Evolutionary conservation across 2,113 vertebrate genomes (phyloP).

Genomic region (Thinocorus orbignyianus): DNA sequence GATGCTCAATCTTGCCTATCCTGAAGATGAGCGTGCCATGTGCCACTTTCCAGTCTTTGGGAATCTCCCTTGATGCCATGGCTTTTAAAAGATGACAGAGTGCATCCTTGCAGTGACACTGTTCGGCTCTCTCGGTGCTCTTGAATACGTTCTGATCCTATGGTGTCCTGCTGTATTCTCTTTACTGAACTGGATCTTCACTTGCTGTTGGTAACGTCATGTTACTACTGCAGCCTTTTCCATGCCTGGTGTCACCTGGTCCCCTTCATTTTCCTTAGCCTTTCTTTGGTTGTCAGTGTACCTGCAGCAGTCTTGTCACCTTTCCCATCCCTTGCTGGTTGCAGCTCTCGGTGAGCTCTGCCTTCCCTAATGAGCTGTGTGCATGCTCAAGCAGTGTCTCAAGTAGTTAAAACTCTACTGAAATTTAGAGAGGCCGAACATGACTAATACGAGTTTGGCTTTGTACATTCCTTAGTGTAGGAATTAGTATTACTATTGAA

Average conservation of each 20-base stretch:
- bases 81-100: background rate
- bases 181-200: background rate
- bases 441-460: background rate
- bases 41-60: background rate
- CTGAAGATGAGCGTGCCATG: background rate
- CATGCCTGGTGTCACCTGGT: background rate
- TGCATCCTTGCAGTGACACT: background rate
- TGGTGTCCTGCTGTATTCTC: background rate
- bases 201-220: fast-evolving
- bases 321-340: background rate
- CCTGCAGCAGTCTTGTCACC: background rate
- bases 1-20: background rate
- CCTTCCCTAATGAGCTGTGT: background rate
- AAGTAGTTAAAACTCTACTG: background rate
- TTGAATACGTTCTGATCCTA: background rate
- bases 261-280: background rate
- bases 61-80: background rate
- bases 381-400: background rate
- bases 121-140: background rate
- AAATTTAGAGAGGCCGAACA: background rate
- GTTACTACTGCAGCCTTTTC: background rate
- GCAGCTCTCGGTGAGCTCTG: background rate
- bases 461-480: background rate
- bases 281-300: background rate
- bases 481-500: background rate